These are phyloP conservation scores for Oscheius sp. DNA, from an alignment of 1,140 invertebrate species.

Conservation along the genomic window DNA sequence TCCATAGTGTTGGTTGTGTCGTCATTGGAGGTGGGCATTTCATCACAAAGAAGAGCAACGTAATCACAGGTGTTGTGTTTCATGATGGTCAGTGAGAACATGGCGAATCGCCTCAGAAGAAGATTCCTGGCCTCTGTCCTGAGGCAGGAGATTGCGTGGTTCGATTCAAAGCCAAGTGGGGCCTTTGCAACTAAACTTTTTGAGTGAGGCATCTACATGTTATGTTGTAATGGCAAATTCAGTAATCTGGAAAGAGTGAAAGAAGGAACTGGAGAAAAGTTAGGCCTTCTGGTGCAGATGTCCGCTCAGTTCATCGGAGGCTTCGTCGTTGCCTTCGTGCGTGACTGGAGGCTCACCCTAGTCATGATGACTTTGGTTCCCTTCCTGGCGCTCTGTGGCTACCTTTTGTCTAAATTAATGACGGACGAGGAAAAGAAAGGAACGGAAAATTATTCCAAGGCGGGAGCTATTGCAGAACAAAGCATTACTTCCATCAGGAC, in stretches of 20 bases:
- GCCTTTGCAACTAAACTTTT: slow-evolving; percentile 81
- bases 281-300: slow-evolving; percentile 72
- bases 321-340: slow-evolving; percentile 42
- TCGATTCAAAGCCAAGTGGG: slow-evolving; percentile 78
- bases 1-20: slow-evolving; percentile 32
- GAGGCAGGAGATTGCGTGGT: slow-evolving; percentile 85
- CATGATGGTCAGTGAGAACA: slow-evolving; percentile 62
- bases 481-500: slow-evolving; percentile 74
- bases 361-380: slow-evolving; percentile 47
- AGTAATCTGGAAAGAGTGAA: slow-evolving; percentile 81
- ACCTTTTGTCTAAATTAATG: slow-evolving; percentile 47
- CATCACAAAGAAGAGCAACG: no score
- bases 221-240: slow-evolving; percentile 27
- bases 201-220: slow-evolving; percentile 72
- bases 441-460: slow-evolving; percentile 73
- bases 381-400: slow-evolving; percentile 44
- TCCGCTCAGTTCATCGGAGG: slow-evolving; percentile 31
- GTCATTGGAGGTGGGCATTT: slow-evolving; percentile 22
- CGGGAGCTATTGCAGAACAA: slow-evolving; percentile 77
- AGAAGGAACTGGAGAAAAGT: slow-evolving; percentile 82
- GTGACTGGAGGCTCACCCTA: slow-evolving; percentile 51
- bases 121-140: slow-evolving; percentile 73
- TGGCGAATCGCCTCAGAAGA: slow-evolving; percentile 72
- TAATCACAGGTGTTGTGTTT: slow-evolving; percentile 46
- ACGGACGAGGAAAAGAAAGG: slow-evolving; percentile 69